Evolutionary conservation across 1,140 invertebrate genomes (phyloP).

Genomic region (Listronotus bonariensis): DNA sequence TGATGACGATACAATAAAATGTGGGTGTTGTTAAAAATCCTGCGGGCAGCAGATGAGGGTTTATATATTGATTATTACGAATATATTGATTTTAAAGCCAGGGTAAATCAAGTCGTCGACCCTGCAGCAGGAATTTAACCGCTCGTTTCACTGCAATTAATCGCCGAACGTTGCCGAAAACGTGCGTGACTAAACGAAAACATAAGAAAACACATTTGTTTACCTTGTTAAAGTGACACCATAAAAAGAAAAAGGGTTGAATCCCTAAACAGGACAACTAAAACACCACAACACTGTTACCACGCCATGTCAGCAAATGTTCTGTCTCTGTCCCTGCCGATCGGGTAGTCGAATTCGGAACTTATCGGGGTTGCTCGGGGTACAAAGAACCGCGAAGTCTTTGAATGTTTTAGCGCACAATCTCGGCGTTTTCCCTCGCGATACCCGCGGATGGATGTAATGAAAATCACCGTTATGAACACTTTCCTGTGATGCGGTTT

Average conservation of each 20-base stretch:
- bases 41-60: slow-evolving; percentile 43
- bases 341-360: slow-evolving; percentile 42
- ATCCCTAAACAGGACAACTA: slow-evolving; percentile 49
- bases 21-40: slow-evolving; percentile 38
- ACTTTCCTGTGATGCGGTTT: slow-evolving; percentile 39
- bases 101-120: slow-evolving; percentile 48
- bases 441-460: slow-evolving; percentile 39
- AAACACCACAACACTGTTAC: slow-evolving; percentile 53
- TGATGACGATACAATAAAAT: slow-evolving; percentile 31
- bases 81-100: slow-evolving; percentile 51
- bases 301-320: slow-evolving; percentile 56
- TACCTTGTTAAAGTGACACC: slow-evolving; percentile 45
- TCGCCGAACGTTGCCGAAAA: slow-evolving; percentile 24
- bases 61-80: slow-evolving; percentile 51
- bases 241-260: slow-evolving; percentile 50
- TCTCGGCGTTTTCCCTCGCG: slow-evolving; percentile 40
- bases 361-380: slow-evolving; percentile 52
- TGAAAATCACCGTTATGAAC: slow-evolving; percentile 46
- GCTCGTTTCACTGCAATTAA: slow-evolving; percentile 26
- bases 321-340: slow-evolving; percentile 37
- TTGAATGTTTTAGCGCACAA: slow-evolving; percentile 45
- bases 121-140: slow-evolving; percentile 23
- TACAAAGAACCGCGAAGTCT: slow-evolving; percentile 49
- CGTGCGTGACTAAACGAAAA: slow-evolving; percentile 10
- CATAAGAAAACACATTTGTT: slow-evolving; percentile 22